Base-by-base conservation (phyloP, 1,140 invertebrate genomes). In the Idris sp. region DNA sequence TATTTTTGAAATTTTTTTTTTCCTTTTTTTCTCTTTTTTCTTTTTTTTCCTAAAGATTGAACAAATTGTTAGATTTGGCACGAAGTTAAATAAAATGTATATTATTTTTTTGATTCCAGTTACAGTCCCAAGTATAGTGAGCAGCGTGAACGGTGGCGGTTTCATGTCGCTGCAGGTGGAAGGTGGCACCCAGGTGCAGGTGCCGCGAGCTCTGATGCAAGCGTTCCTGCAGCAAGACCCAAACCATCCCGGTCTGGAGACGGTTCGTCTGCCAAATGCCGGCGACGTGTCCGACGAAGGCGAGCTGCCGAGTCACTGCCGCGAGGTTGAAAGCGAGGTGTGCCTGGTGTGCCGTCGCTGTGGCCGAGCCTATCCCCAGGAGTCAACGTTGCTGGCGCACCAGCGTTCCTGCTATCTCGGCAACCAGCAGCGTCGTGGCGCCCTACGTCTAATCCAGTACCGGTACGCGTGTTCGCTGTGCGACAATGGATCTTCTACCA, bases 281-380 rank as follows among this genome's bases (percentile, higher is more conserved):
- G 54, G 49, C 9, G 72, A 43, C 31, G 69, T 33, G 6, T 26
- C 41, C 26, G 89, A 90, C n/a, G 85, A 88, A 3, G 79, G 78
- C 48, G 85, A 86, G n/a, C 85, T 62, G 16, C 81, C 77, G 74
- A 84, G 71, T 62, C 87, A 68, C 74, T 77, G 88, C 68, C 80
- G 90, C 54, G 91, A 94, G 69, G 84, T 92, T 1, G 93, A 94
- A 77, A 89, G 92, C 31, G 95, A 96, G 80, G 89, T 94, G 11
- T 95, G 94, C 74, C 93, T 93, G 87, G 93, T 95, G 44, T 96
- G 94, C 89, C 94, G 94, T 81, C 92, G 94, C 79, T 96, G 94
- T 84, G 93, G 94, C 49, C 90, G 94, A 38, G 94, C 94, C 1
- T 96, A 93, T 86, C 91, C 93, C 1, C 90, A 91, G 31, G 92